Evolutionary conservation across 2,888 invertebrate species (phyloP), one percentile per base, ranked within the genome.

Genomic region (Chymomyza amoena): DNA sequence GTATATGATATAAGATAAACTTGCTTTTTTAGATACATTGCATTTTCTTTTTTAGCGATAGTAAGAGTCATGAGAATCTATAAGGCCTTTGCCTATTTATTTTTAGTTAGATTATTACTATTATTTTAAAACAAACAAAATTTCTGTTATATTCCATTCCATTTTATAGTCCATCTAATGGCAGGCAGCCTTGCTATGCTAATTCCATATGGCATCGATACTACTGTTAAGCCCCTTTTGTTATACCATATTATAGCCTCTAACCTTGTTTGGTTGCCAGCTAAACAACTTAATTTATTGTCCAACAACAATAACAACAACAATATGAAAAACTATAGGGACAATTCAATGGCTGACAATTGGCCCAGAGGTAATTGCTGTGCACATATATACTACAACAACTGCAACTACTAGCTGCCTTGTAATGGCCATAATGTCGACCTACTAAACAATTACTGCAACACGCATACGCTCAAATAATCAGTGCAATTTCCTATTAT

Each of bases 231-330:
- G 39, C 39, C 13, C 39, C 39, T 10, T 45, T 13, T 4, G 13
- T 45, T 45, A 45, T 45, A 13, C 39, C 13, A 45, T 13, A 45
- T 13, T 45, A 45, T 45, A 45, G 39, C 13, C 39, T 13, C 39
- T 45, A 45, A 45, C 39, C 61, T 32, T 39, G 57, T 57, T 57
- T 39, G 45, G 25, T 84, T 81, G 80, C 80, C 77, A 73, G 73
- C 71, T 79, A 81, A 84, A 79, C 83, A 84, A 84, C 84, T 84
- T 81, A 84, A 83, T 83, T 84, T 78, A 65, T 59, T 59, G 59
- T 64, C 32, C 32, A 51, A 54, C 54, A 54, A 18, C 54, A 54
- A 54, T 4, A 18, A 54, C 54, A 54, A 0, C 60, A 54, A 36
- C 16, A 32, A 57, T 28, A 61, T 6, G 32, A 36, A 61, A 15